Evolutionary conservation across 2,797 vertebrate genomes (phyloP), one percentile per base, ranked within the genome.

Genomic region (Propithecus deckenii): DNA sequence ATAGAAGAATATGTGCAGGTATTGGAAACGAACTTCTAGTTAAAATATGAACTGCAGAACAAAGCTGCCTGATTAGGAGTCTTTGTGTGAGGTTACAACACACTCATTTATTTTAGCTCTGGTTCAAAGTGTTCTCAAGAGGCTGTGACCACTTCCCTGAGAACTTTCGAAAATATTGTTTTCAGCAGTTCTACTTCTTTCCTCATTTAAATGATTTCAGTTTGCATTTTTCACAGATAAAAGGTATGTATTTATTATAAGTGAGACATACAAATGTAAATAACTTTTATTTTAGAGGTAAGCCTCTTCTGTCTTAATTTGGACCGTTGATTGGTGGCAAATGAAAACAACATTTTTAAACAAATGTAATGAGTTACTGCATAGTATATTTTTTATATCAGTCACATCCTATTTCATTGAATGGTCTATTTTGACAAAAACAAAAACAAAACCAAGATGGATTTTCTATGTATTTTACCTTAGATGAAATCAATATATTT

Each of bases 41-140:
- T 91, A 81, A 85, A 93, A 93, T 41, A 23, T 7, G 85, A 95
- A 55, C 85, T 9, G 1, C 17, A 43, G 94, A 97, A 97, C 97
- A 98, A 98, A 98, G 87, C 30, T 0, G 69, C 18, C 81, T 98
- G 96, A 98, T 97, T 97, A 95, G 96, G 84, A 96, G 78, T 61
- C 89, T 85, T 41, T 61, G 57, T 74, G 55, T n/a, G 63, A 95
- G 93, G 87, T 84, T 78, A 63, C n/a, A 12, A 32, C 4, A n/a
- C 14, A 35, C 87, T 69, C 57, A 38, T 83, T 75, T 69, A 75
- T 80, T 41, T 92, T 50, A 83, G 76, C 41, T 79, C 20, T 28
- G 14, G 97, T 97, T 97, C 97, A 92, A 41, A 65, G 38, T 85
- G 85, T 94, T 80, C 65, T 18, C 28, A 12, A 18, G 9, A 91